Evolutionary conservation across 2,797 vertebrate species (phyloP).

Genomic region (Pangasius macronema): DNA sequence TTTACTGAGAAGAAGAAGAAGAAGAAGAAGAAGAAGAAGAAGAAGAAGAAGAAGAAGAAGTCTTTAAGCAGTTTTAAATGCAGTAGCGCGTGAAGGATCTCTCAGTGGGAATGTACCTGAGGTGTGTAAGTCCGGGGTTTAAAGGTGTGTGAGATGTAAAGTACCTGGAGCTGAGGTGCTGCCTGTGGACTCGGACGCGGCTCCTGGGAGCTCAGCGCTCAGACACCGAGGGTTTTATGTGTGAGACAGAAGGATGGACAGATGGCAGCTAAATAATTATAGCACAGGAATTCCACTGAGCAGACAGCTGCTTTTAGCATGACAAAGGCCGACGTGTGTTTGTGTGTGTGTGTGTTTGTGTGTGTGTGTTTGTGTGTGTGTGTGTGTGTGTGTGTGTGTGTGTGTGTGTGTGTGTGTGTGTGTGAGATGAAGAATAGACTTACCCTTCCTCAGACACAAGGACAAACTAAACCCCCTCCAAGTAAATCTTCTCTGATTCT

Average conservation of each 20-base stretch:
- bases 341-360: conserved; percentile 42
- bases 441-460: conserved; percentile 37
- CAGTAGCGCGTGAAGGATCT: not conserved
- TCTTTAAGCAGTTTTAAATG: not conserved
- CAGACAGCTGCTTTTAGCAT: conserved; percentile 49
- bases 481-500: not conserved
- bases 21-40: no score
- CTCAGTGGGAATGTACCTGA: not conserved
- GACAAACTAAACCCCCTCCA: conserved; percentile 36
- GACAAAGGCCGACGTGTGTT: conserved; percentile 11
- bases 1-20: not conserved
- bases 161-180: conserved; percentile 51
- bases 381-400: conserved; percentile 41
- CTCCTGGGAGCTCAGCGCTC: conserved; percentile 35
- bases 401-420: conserved; percentile 30
- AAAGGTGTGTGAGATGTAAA: not conserved
- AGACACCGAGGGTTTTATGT: conserved; percentile 58
- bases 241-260: conserved; percentile 13
- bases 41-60: no score
- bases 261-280: conserved; percentile 60
- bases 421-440: not conserved
- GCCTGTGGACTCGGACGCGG: not conserved
- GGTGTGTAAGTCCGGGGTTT: not conserved
- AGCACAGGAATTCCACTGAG: conserved; percentile 56
- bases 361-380: conserved; percentile 28